Evolutionary conservation across 1,140 invertebrate species (phyloP).

Genomic region (Drosophila yakuba): DNA sequence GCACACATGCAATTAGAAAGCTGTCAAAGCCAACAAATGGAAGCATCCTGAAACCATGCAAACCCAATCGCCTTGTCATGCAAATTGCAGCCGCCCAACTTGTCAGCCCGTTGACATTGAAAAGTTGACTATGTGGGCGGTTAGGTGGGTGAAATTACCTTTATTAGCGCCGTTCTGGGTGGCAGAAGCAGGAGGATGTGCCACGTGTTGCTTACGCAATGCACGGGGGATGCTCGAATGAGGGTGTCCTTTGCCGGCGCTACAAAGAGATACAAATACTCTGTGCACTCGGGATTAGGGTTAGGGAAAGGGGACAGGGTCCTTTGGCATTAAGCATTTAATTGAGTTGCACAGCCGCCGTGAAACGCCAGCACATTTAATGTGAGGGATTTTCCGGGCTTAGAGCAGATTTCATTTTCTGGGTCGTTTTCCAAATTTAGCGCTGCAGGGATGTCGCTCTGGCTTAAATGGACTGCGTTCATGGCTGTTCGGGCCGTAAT

Average conservation of each 20-base stretch:
- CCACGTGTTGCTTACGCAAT: slow-evolving; percentile 65
- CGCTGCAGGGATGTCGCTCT: slow-evolving; percentile 12
- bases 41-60: slow-evolving; percentile 20
- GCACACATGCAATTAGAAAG: slow-evolving; percentile 66
- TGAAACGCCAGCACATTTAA: slow-evolving; percentile 55
- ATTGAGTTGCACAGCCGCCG: slow-evolving; percentile 57
- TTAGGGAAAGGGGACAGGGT: slow-evolving; percentile 12
- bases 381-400: slow-evolving; percentile 53
- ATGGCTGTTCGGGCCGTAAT: slow-evolving; percentile 13
- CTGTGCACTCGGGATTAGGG: slow-evolving; percentile 42
- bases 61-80: slow-evolving; percentile 48
- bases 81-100: slow-evolving; percentile 26
- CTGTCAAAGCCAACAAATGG: slow-evolving; percentile 66
- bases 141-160: slow-evolving; percentile 56
- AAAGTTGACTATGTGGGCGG: slow-evolving; percentile 37
- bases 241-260: slow-evolving; percentile 28
- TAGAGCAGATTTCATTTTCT: slow-evolving; percentile 24
- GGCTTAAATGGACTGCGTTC: slow-evolving; percentile 34
- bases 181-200: neutral
- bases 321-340: slow-evolving; percentile 52
- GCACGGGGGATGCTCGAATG: slow-evolving; percentile 24
- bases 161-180: slow-evolving; percentile 54
- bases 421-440: slow-evolving; percentile 20
- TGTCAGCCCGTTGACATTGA: slow-evolving; percentile 60
- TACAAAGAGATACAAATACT: neutral